phyloP scores from a whole-genome alignment of 2,113 vertebrate genomes.

The Tachuris rubrigastra region DNA sequence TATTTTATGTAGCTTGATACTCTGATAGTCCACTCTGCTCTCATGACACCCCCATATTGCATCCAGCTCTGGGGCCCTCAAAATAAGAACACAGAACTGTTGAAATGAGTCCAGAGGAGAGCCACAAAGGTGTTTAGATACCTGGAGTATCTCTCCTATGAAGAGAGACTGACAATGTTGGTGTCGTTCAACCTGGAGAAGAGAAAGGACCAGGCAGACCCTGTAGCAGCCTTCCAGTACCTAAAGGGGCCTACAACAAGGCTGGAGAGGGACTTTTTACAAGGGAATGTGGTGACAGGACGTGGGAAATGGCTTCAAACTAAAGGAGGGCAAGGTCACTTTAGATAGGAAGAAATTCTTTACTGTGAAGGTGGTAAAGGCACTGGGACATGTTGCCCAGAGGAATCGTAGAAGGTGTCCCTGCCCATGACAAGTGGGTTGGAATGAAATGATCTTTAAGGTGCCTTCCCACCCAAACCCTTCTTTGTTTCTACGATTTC shows the following conservation, averaged over 20 bases:
- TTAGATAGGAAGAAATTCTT: neutral
- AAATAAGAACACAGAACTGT: neutral
- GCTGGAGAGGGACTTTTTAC: neutral
- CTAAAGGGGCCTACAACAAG: neutral
- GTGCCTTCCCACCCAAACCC: neutral
- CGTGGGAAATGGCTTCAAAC: neutral
- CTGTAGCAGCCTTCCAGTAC: neutral
- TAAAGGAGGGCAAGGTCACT: neutral
- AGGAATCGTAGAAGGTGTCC: neutral
- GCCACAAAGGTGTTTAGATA: neutral
- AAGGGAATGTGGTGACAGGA: neutral
- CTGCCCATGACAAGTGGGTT: neutral
- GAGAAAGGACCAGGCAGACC: neutral
- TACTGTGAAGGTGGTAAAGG: neutral
- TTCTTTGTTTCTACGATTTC: neutral
- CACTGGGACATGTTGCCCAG: too few species aligned
- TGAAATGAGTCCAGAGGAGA: neutral
- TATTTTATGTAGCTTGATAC: neutral
- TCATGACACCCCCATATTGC: neutral
- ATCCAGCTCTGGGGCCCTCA: neutral
- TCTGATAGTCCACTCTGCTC: neutral
- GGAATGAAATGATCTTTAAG: neutral
- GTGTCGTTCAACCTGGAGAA: neutral
- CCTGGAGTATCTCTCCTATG: neutral
- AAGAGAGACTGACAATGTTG: neutral